Evolutionary conservation across 2,113 vertebrate genomes (phyloP).

Genomic region (Bufo gargarizans): DNA sequence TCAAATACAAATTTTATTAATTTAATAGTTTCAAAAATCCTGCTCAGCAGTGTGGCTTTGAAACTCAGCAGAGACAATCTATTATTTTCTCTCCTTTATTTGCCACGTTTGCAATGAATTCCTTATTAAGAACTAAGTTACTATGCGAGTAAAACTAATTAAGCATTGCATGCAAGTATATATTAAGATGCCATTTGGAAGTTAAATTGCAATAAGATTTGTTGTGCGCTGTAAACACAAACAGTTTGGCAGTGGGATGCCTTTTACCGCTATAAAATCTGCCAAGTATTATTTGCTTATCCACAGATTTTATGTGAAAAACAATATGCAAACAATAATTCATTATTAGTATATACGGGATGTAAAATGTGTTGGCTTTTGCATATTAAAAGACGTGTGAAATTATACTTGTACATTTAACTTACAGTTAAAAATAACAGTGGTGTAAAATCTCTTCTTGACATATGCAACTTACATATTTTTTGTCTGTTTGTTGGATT

Average conservation of each 20-base stretch:
- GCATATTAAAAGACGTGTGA: not conserved
- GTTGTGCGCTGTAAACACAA: slow-evolving; percentile 74
- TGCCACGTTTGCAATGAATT: slow-evolving; percentile 67
- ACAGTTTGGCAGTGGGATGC: slow-evolving; percentile 69
- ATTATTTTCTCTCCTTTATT: slow-evolving; percentile 70
- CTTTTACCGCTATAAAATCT: slow-evolving; percentile 69
- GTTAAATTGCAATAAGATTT: slow-evolving; percentile 72
- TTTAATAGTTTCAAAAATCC: not conserved
- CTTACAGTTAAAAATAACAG: not conserved
- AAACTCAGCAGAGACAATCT: slow-evolving; percentile 60
- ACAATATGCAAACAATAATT: slow-evolving; percentile 38
- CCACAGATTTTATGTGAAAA: slow-evolving; percentile 60
- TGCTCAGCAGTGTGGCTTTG: not conserved
- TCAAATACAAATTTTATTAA: not conserved
- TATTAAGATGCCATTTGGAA: slow-evolving; percentile 71
- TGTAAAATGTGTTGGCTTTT: slow-evolving; percentile 30
- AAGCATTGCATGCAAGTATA: slow-evolving; percentile 69
- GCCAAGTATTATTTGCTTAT: slow-evolving; percentile 74
- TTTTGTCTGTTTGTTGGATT: not conserved
- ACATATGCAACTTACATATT: not conserved
- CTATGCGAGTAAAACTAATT: slow-evolving; percentile 70
- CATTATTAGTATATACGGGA: not conserved
- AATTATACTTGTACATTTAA: slow-evolving; percentile 11
- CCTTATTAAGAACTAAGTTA: slow-evolving; percentile 65
- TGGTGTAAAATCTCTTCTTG: not conserved